Evolutionary conservation across 2,797 vertebrate genomes (phyloP).

Genomic region (Pangasius sanitwongsei): DNA sequence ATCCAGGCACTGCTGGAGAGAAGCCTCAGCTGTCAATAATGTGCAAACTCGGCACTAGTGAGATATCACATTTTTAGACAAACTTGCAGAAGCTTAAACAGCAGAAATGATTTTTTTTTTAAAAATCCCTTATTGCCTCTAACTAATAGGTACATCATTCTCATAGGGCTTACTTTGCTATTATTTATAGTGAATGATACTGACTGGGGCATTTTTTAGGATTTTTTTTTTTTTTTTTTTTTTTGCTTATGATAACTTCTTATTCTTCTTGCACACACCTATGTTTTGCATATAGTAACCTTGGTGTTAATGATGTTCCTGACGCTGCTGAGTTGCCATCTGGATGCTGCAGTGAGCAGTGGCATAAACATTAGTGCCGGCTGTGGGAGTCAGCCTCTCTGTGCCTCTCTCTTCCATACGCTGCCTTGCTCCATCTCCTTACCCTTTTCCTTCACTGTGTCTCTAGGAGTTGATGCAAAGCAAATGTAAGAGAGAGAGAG

Average conservation of each 20-base stretch:
- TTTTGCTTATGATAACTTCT: conserved; percentile 8
- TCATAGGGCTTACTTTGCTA: neutral
- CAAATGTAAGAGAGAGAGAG: neutral
- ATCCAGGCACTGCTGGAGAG: conserved; percentile 12
- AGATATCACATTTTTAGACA: conserved; percentile 26
- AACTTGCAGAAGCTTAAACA: conserved; percentile 8
- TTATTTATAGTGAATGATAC: conserved; percentile 29
- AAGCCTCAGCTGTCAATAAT: conserved; percentile 22
- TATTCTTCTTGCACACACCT: conserved; percentile 31
- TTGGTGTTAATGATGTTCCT: conserved; percentile 55
- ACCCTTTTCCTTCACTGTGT: conserved; percentile 34
- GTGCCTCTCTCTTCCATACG: neutral
- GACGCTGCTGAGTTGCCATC: conserved; percentile 57
- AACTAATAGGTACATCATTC: conserved; percentile 15
- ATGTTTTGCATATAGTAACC: conserved; percentile 54
- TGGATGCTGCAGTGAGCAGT: conserved; percentile 53
- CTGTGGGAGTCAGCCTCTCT: conserved; percentile 50
- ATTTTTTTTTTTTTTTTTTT: neutral
- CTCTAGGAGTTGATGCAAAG: neutral
- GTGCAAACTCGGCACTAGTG: conserved; percentile 18
- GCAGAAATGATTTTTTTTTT: neutral
- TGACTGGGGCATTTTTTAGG: neutral
- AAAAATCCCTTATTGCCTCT: neutral
- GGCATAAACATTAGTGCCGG: conserved; percentile 51
- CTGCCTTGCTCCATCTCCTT: neutral